Evolutionary conservation across 2,113 vertebrate genomes (phyloP), one percentile per base, ranked within the genome.

Genomic region (Motacilla alba): DNA sequence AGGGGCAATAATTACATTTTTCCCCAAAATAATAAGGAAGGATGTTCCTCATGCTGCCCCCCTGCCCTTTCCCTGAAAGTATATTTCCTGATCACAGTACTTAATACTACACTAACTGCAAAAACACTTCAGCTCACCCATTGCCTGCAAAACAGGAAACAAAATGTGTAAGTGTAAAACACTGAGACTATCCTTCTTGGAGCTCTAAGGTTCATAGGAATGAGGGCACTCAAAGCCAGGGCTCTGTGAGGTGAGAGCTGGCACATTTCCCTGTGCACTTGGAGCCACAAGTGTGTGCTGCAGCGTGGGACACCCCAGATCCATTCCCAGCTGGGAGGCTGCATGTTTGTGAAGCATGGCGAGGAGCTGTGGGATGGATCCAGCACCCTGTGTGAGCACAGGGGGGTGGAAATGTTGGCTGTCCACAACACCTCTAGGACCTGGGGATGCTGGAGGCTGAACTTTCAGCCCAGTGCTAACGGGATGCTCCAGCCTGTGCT

Each of bases 1-100:
- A 93, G 69, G 83, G 75, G 58, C 88, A 94, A 95, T 87, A 92
- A 97, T 95, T 93, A 75, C 52, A 89, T 21, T 90, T 93, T 67
- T 6, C 90, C 83, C 47, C 0, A 92, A 91, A 95, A 97, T 89
- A 93, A 93, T 75, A 88, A 49, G 49, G 28, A 75, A 70, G 13
- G 37, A 79, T 43, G 13, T 72, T 78, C 26, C 37, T 84, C 39
- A 31, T n/a, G 31, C 50, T 81, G 55, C 43, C 9, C 26, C 5
- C 39, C 13, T 33, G 15, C 6, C 15, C 23, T 47, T 41, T 73
- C 37, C 15, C 33, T 53, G 22, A 24, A 81, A 89, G 63, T 80
- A 41, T 4, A 69, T 70, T 79, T 91, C 55, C 53, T 66, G 66
- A 93, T 74, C 6, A 18, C 18, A 63, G 41, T 44, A 19, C 10